Percentiles rank a stretch among this genome's conserved stretches.
Conservation (phyloP, 1,140 invertebrate genomes). For the Melanaphis sacchari region DNA sequence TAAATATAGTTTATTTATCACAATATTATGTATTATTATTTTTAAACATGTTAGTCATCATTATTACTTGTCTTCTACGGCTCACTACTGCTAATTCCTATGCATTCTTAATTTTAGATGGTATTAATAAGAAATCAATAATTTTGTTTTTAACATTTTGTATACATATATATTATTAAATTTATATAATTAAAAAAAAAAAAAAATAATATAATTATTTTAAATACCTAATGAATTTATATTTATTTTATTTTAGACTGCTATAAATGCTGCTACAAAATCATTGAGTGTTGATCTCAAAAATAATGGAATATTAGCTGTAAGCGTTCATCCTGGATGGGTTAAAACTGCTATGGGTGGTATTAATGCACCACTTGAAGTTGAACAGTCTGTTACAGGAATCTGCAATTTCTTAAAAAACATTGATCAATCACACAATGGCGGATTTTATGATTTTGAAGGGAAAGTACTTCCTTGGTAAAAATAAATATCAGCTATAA, state of each 20-base stretch:
- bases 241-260: slow-evolving; percentile 69
- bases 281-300: slow-evolving; percentile 84
- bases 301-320: slow-evolving; percentile 76
- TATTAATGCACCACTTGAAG: slow-evolving; percentile 74
- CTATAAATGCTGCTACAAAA: slow-evolving; percentile 86
- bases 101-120: background rate
- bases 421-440: slow-evolving; percentile 73
- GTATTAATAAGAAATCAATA: background rate
- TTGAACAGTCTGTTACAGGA: slow-evolving; percentile 70
- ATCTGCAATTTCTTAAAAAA: slow-evolving; percentile 73
- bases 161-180: too few species aligned
- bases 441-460: slow-evolving; percentile 79
- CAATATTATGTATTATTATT: too few species aligned
- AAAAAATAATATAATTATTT: too few species aligned
- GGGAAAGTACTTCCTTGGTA: slow-evolving; percentile 79
- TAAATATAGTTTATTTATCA: too few species aligned
- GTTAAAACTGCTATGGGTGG: slow-evolving; percentile 90
- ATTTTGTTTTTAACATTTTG: background rate
- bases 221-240: too few species aligned
- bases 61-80: background rate
- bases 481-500: slow-evolving; percentile 59
- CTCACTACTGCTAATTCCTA: background rate
- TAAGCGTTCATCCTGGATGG: slow-evolving; percentile 88
- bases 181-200: too few species aligned
- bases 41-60: background rate